phyloP scores from a whole-genome alignment of 2,888 invertebrate genomes.

The Plusia festucae region DNA sequence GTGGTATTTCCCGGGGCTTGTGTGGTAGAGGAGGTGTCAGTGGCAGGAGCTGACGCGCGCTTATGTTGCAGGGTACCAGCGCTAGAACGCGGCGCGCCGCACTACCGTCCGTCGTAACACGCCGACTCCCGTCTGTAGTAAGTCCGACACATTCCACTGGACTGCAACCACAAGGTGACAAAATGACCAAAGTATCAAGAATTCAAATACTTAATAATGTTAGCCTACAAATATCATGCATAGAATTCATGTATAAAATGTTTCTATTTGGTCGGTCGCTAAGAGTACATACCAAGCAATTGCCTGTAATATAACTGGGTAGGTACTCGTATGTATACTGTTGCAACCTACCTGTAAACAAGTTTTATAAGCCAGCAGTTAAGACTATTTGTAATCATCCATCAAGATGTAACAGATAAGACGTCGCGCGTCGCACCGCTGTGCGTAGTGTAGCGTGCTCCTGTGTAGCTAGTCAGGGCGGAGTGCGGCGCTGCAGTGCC shows the following conservation, averaged over 20 bases:
- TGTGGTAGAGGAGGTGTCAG: background rate
- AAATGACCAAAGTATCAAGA: background rate
- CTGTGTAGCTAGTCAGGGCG: background rate
- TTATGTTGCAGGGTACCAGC: conserved; percentile 78
- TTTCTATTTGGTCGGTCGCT: no score
- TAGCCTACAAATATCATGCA: no score
- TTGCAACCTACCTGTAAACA: background rate
- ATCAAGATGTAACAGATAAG: conserved; percentile 14
- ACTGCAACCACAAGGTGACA: conserved; percentile 6
- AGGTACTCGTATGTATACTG: background rate
- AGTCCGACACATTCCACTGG: conserved; percentile 19
- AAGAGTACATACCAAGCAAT: background rate
- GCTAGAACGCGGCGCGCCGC: conserved; percentile 73
- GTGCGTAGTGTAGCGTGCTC: background rate
- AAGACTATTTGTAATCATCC: conserved; percentile 21
- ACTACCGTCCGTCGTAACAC: conserved; percentile 69
- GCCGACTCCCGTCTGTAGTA: conserved; percentile 26
- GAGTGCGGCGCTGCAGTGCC: background rate
- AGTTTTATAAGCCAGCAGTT: background rate
- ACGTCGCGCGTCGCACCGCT: background rate
- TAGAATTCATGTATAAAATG: no score
- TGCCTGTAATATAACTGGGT: background rate
- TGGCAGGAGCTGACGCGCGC: background rate
- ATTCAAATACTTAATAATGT: background rate
- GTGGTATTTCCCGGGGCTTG: conserved; percentile 19